Conservation (phyloP, 1,140 invertebrate genomes). For the Odontomachus brunneus region DNA sequence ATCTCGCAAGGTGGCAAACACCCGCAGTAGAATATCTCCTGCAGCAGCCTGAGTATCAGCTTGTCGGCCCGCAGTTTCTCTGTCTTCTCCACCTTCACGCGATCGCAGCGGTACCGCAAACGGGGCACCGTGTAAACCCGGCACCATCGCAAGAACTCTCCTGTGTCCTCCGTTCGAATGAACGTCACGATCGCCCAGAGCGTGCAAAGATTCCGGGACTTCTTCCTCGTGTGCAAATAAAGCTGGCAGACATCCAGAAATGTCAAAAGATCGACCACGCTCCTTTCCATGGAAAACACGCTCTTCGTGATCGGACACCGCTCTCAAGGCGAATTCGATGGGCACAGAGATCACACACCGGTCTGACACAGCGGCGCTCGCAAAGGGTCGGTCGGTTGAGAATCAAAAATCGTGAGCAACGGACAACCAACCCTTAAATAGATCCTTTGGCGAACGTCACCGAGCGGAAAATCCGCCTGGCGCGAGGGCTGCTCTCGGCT, state of each 20-base stretch:
- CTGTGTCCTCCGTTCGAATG: constrained; percentile 79
- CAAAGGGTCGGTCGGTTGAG: background rate
- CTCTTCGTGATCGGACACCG: background rate
- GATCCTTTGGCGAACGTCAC: constrained; percentile 64
- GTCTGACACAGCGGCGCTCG: background rate
- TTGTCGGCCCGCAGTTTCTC: constrained; percentile 72
- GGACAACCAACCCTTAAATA: constrained; percentile 49
- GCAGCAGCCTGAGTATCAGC: constrained; percentile 74
- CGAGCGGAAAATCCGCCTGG: constrained; percentile 48
- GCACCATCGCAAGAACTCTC: constrained; percentile 79
- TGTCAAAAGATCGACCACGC: constrained; percentile 79
- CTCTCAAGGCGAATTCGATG: background rate
- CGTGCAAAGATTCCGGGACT: constrained; percentile 74
- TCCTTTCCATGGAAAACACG: constrained; percentile 67
- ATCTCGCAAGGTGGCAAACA: constrained; percentile 74
- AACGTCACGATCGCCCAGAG: constrained; percentile 83
- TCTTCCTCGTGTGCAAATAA: constrained; percentile 78
- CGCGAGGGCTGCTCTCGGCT: constrained; percentile 50
- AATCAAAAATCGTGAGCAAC: constrained; percentile 42
- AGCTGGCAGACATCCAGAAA: constrained; percentile 81
- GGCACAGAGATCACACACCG: background rate
- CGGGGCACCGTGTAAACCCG: constrained; percentile 74
- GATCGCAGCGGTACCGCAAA: constrained; percentile 73
- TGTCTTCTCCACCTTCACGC: background rate
- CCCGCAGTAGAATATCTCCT: constrained; percentile 79